Conservation (phyloP, 2,888 invertebrate genomes). For the Pristionchus mayeri region DNA sequence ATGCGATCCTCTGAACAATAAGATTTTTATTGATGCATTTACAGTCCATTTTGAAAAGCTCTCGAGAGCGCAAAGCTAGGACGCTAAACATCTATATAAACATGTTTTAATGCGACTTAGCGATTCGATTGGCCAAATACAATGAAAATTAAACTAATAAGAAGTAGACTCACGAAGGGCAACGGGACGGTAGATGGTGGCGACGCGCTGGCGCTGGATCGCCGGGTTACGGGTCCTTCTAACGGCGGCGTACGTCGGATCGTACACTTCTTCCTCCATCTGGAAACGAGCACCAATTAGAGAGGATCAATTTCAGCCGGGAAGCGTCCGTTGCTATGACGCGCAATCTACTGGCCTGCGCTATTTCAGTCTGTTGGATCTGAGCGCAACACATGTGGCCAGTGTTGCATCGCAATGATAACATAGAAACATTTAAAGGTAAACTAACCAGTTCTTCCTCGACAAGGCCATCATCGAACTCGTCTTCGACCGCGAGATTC, state of each 20-base stretch:
- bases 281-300: not conserved
- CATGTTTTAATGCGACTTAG: no score
- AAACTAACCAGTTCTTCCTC: not conserved
- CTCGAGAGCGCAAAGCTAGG: no score
- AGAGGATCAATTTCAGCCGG: no score
- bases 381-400: no score
- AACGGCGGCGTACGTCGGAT: conserved; percentile 36
- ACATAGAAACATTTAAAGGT: not conserved
- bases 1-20: conserved; percentile 31
- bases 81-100: not conserved
- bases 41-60: no score
- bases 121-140: no score
- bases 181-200: not conserved
- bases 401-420: no score
- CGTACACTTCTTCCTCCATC: conserved; percentile 39
- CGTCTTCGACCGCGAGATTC: not conserved
- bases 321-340: no score
- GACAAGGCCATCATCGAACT: not conserved
- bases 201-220: conserved; percentile 15
- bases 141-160: no score
- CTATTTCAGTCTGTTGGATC: no score
- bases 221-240: conserved; percentile 6
- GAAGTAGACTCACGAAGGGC: conserved; percentile 14
- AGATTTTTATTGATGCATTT: not conserved
- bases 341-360: no score